phyloP scores from a whole-genome alignment of 2,797 vertebrate genomes.

The Graptemys geographica region DNA sequence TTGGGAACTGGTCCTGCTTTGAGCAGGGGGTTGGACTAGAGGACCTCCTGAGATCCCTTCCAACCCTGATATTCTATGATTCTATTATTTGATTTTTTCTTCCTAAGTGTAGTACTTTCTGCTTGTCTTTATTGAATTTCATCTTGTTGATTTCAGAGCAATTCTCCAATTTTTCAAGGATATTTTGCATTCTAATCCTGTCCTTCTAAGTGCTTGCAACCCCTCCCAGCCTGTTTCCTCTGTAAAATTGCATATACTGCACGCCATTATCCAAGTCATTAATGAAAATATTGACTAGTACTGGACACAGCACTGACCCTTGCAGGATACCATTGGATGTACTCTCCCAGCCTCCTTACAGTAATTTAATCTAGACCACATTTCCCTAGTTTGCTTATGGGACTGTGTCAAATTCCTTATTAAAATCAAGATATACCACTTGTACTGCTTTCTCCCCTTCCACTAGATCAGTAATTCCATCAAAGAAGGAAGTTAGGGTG shows the following conservation, averaged over 20 bases:
- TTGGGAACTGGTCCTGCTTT: too few relatives aligned
- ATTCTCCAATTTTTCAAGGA: background rate
- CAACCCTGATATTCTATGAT: too few relatives aligned
- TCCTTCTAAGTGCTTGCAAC: background rate
- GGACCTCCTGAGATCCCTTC: too few relatives aligned
- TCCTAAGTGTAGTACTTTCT: background rate
- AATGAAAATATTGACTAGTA: too few relatives aligned
- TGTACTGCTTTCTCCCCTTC: background rate
- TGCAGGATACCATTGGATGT: too few relatives aligned
- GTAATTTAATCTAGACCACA: background rate
- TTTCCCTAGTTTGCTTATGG: background rate
- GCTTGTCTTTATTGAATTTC: background rate
- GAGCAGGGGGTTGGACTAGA: too few relatives aligned
- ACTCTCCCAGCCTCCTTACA: background rate
- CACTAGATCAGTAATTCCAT: background rate
- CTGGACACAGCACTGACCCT: too few relatives aligned
- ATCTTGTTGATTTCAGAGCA: background rate
- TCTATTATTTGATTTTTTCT: background rate
- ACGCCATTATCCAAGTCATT: background rate
- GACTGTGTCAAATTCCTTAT: background rate
- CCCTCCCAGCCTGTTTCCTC: background rate
- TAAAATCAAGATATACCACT: background rate
- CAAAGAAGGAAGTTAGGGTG: background rate
- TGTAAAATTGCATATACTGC: background rate
- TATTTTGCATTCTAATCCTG: background rate